Base-by-base conservation (phyloP, 1,140 invertebrate species). In the Pollicipes pollicipes region DNA sequence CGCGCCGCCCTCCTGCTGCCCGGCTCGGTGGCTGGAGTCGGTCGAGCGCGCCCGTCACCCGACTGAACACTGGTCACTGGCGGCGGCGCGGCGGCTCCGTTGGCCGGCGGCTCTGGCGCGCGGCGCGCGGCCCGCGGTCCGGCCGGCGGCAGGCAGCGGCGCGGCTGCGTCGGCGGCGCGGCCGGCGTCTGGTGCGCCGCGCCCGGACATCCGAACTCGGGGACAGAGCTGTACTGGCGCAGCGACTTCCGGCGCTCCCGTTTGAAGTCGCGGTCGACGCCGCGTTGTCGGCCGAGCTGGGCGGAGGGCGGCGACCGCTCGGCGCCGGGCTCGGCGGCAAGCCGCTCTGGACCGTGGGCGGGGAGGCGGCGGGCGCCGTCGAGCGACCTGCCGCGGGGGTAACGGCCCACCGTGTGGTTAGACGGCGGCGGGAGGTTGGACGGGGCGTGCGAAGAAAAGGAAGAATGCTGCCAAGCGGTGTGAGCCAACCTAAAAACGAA, bases 381-480 rank as follows among this genome's bases (percentile, higher is more conserved):
- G 13, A 58, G 45, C 45, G 45, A 58, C 17, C 45, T 58, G 17
- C 45, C 45, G 2, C 45, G 45, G 13, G 45, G 45, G 45, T 58
- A 58, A 17, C 45, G 45, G 45, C 45, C 45, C 45, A 10, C 45
- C 24, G 45, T 58, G 45, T 58, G 45, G 45, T 58, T 58, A 58
- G 45, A 58, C 45, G 45, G 2, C 24, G 45, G 24, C 45, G 45
- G 45, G 45, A 58, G 45, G 45, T 58, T 58, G 45, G 45, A 58
- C 45, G 45, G 45, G 45, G 45, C 45, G 45, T 58, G 45, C 45
- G 45, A 58, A 58, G 45, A 58, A 58, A 58, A 58, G 45, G 64
- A 66, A 29, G 64, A 66, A 66, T 66, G 64, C 64, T 66, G 64
- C 64, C 64, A 66, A 66, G 64, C 64, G 64, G 64, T 66, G 64